These are phyloP conservation scores for Brenthis daphne DNA, from an alignment of 2,888 invertebrate genomes.

Conservation along the genomic window DNA sequence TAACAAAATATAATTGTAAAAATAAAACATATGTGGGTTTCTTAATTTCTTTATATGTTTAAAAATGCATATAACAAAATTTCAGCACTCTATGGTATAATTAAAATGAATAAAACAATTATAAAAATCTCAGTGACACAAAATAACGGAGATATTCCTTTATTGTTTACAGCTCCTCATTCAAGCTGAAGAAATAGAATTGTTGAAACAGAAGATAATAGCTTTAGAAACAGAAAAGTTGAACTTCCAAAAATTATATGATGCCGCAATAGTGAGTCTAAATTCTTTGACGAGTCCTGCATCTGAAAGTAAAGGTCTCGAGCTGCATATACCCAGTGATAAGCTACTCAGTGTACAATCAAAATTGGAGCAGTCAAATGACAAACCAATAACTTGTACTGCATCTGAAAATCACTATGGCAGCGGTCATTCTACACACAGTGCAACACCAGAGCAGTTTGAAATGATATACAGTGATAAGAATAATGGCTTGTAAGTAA, in stretches of 20 bases:
- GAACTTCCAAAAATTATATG: constrained; percentile 80
- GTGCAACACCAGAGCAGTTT: constrained; percentile 84
- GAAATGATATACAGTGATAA: constrained; percentile 83
- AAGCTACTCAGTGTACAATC: constrained; percentile 52
- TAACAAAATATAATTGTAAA: too few relatives aligned
- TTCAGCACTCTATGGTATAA: too few relatives aligned
- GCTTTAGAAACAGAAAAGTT: constrained; percentile 81
- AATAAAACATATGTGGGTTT: too few relatives aligned
- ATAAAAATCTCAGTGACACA: not conserved
- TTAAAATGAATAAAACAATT: too few relatives aligned
- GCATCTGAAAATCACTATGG: constrained; percentile 78
- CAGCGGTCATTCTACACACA: constrained; percentile 77
- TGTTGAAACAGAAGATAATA: constrained; percentile 78
- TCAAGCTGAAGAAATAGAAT: constrained; percentile 81
- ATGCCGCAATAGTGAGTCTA: constrained; percentile 75
- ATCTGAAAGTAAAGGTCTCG: constrained; percentile 63
- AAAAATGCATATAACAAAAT: too few relatives aligned
- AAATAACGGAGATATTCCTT: not conserved
- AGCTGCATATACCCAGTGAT: constrained; percentile 63
- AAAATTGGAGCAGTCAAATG: constrained; percentile 48
- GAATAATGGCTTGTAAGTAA: constrained; percentile 67
- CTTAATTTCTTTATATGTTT: too few relatives aligned
- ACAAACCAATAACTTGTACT: constrained; percentile 66
- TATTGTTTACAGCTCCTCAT: constrained; percentile 61
- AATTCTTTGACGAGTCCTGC: constrained; percentile 74